These are phyloP conservation scores for Istiophorus platypterus DNA, from an alignment of 2,113 vertebrate genomes.

Conservation along the genomic window DNA sequence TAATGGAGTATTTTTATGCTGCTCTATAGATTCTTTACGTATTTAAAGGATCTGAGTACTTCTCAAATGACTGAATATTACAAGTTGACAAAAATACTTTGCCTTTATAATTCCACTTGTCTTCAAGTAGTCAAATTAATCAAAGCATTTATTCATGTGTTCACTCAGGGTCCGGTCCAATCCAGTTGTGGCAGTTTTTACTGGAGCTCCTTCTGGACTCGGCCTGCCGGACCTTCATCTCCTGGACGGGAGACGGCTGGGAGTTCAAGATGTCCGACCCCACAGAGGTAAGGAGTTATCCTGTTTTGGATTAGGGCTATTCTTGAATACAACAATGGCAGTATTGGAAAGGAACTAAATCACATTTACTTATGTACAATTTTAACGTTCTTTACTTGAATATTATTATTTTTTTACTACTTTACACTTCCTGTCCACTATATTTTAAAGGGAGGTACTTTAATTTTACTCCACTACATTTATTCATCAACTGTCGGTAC, in stretches of 20 bases:
- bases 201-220: slow-evolving; percentile 87
- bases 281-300: slow-evolving; percentile 79
- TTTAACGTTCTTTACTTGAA: too few species aligned
- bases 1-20: neutral
- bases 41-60: neutral
- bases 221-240: slow-evolving; percentile 84
- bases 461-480: too few species aligned
- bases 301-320: neutral
- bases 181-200: slow-evolving; percentile 89
- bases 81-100: neutral
- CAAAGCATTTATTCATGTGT: neutral
- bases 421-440: too few species aligned
- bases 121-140: neutral
- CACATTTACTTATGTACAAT: neutral
- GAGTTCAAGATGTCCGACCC: slow-evolving; percentile 90
- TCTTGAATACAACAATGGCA: neutral
- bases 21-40: neutral
- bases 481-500: too few species aligned
- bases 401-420: neutral
- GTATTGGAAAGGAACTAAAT: neutral
- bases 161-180: slow-evolving; percentile 84
- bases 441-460: too few species aligned
- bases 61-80: neutral
- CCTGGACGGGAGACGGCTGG: slow-evolving; percentile 89
- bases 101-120: neutral